Conservation (phyloP, 2,113 vertebrate species). For the Dunckerocampus dactyliophorus region DNA sequence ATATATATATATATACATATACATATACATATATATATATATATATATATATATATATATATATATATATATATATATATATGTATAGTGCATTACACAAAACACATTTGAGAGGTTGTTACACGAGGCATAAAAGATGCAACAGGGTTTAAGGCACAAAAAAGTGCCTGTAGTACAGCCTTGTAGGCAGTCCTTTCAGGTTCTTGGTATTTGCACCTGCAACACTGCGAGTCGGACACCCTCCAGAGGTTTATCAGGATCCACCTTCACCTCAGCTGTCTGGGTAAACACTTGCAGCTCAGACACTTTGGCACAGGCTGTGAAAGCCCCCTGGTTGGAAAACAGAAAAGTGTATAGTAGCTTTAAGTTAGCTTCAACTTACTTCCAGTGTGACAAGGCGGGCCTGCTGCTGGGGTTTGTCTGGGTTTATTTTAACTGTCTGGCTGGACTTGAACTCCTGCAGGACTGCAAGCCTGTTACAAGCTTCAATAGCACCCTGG, state of each 20-base stretch:
- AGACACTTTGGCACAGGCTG: conserved; percentile 71
- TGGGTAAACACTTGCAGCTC: conserved; percentile 75
- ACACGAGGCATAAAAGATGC: not conserved
- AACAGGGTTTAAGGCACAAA: not conserved
- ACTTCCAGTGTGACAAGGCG: conserved; percentile 81
- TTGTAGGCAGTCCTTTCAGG: not conserved
- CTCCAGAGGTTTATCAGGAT: conserved; percentile 93
- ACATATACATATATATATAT: too few species aligned
- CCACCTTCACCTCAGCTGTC: conserved; percentile 85
- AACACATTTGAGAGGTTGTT: not conserved
- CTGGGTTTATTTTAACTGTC: conserved; percentile 86
- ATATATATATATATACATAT: too few species aligned
- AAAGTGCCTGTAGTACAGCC: not conserved
- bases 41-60: too few species aligned
- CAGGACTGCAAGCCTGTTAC: conserved; percentile 67
- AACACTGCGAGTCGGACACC: conserved; percentile 81
- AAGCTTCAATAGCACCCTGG: conserved; percentile 77
- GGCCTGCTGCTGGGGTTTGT: conserved; percentile 82
- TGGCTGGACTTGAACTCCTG: conserved; percentile 76
- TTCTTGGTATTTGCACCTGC: conserved; percentile 67
- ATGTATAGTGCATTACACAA: too few species aligned
- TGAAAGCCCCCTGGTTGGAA: conserved; percentile 75
- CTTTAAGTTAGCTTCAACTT: conserved; percentile 67
- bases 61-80: too few species aligned
- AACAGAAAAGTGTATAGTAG: conserved; percentile 19